A percentile compares a stretch with the other conserved stretches of the same genome.
phyloP scores from a whole-genome alignment of 2,797 vertebrate species.

The Margarornis squamiger region DNA sequence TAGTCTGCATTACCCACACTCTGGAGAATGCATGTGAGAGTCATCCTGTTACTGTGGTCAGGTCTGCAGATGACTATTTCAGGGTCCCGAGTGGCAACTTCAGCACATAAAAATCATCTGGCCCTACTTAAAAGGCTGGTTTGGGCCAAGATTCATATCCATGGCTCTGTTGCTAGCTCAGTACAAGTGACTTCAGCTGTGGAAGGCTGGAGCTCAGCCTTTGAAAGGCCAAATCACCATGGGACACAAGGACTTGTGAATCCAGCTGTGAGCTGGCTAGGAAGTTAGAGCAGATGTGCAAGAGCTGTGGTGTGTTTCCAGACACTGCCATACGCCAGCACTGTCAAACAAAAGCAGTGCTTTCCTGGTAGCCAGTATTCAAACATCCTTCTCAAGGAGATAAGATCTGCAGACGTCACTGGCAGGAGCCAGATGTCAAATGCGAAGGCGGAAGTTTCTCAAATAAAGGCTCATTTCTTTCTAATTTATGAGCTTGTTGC shows the following conservation, averaged over 20 bases:
- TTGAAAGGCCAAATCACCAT: neutral
- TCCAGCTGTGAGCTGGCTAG: constrained; percentile 30
- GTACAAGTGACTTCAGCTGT: neutral
- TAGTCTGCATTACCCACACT: neutral
- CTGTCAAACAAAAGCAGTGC: neutral
- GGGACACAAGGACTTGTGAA: neutral
- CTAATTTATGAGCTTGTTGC: constrained; percentile 14
- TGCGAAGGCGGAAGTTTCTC: neutral
- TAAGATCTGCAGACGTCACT: constrained; percentile 47
- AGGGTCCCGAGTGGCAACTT: neutral
- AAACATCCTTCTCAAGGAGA: constrained; percentile 25
- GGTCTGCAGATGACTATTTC: neutral
- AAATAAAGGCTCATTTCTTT: neutral
- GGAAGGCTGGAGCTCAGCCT: neutral
- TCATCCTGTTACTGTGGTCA: neutral
- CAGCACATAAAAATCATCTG: neutral
- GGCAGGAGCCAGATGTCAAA: constrained; percentile 25
- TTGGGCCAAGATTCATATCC: neutral
- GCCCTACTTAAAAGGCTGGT: neutral
- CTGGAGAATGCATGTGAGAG: neutral
- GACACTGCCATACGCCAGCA: neutral
- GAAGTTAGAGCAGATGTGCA: neutral
- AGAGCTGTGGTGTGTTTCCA: neutral
- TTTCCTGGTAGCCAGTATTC: constrained; percentile 34
- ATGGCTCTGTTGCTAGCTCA: neutral